Percentiles rank a stretch among this genome's conserved stretches.
phyloP scores from a whole-genome alignment of 2,113 vertebrate species.

The Pycnonotus jocosus region DNA sequence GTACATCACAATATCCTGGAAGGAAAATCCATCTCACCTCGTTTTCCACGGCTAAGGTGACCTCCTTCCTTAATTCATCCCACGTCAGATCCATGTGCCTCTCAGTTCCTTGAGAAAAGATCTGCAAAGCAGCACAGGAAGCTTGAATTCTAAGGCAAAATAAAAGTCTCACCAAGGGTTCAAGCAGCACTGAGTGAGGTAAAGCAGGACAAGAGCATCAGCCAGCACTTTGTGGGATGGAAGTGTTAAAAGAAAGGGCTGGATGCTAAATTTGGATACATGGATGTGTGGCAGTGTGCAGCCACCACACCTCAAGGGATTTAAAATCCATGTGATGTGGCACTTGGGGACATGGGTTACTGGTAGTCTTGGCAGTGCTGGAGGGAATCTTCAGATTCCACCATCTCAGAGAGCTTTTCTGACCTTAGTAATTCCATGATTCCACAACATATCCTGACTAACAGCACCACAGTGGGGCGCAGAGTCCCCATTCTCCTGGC shows the following conservation, averaged over 20 bases:
- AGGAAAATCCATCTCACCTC: slow-evolving; percentile 73
- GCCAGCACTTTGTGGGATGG: accelerated
- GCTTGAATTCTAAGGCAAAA: neutral
- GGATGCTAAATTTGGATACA: neutral
- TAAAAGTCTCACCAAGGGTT: neutral
- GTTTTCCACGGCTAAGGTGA: slow-evolving; percentile 87
- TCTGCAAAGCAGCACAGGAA: slow-evolving; percentile 67
- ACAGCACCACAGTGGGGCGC: accelerated
- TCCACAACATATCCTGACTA: neutral
- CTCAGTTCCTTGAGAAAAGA: slow-evolving; percentile 83
- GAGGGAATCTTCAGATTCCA: neutral
- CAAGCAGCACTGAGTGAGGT: neutral
- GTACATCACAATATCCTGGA: neutral
- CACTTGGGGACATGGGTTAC: neutral
- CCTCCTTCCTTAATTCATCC: slow-evolving; percentile 89
- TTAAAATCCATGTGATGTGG: neutral
- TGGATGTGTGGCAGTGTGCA: neutral
- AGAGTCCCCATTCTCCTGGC: neutral
- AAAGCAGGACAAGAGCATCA: neutral
- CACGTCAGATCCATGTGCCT: slow-evolving; percentile 79
- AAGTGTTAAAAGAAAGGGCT: neutral
- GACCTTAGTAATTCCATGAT: neutral
- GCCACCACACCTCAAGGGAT: neutral
- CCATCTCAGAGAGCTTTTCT: neutral
- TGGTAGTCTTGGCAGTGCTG: neutral